phyloP scores from a whole-genome alignment of 2,888 invertebrate genomes.

The Bimastos eiseni region DNA sequence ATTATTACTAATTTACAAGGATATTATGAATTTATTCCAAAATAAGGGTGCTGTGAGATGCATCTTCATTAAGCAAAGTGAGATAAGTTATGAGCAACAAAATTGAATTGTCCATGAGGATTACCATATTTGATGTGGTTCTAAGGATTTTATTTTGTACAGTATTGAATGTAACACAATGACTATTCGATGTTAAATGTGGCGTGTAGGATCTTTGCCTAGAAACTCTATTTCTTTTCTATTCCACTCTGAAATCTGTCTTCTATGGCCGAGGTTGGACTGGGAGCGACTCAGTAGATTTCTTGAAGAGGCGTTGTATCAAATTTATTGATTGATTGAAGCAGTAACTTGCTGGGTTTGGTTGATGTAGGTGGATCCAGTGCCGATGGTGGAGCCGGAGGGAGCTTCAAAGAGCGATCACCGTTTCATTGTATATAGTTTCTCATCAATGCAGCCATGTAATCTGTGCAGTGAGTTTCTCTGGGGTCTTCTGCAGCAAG shows the following conservation, averaged over 20 bases:
- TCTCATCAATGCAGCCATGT: constrained; percentile 72
- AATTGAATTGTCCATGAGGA: background rate
- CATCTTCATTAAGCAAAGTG: background rate
- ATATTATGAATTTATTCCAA: background rate
- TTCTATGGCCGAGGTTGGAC: too few species aligned
- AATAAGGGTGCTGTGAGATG: background rate
- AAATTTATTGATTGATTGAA: too few species aligned
- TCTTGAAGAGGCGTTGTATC: too few species aligned
- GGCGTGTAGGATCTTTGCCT: too few species aligned
- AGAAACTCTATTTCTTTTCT: too few species aligned
- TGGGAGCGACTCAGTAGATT: too few species aligned
- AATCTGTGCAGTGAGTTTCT: constrained; percentile 75
- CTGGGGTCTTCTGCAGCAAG: constrained; percentile 73
- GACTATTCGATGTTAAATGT: background rate
- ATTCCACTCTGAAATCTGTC: too few species aligned
- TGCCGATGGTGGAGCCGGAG: background rate
- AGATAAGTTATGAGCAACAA: background rate
- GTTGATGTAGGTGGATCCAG: background rate
- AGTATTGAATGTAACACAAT: background rate
- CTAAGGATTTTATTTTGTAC: background rate
- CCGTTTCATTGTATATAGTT: constrained; percentile 71
- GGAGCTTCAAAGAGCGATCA: constrained; percentile 50
- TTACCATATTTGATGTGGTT: background rate
- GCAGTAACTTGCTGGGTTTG: background rate
- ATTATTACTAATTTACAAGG: background rate